Base-by-base conservation (phyloP, 2,888 invertebrate species). In the Phengaris arion region DNA sequence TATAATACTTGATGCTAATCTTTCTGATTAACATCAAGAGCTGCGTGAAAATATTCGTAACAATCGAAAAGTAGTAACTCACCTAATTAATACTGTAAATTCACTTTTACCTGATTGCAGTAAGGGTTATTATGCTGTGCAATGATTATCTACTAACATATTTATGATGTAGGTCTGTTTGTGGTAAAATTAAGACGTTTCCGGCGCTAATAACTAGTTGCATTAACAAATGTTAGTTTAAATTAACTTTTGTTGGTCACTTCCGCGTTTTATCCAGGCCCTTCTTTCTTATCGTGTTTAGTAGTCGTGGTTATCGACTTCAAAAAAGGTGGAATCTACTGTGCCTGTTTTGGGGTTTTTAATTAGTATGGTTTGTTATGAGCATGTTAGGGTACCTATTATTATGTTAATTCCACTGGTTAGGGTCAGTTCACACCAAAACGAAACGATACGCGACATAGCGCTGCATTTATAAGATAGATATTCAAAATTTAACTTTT, bases 151-250 rank as follows among this genome's bases (percentile, higher is more conserved):
- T 35, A 72, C 52, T 72, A 72, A 35, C 72, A 72, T 72, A 54
- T 72, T 76, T 78, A 78, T 76, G 72, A 78, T 78, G 77, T 79
- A 79, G 78, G 78, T 78, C 59, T 77, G 79, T 82, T 79, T 75
- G 79, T 75, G 76, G 79, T 79, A 77, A 78, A 80, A 83, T 83
- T 81, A 81, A 83, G 81, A 82, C 78, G 79, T 83, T 81, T 81
- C 82, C 81, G 79, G 78, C 76, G 77, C 74, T 82, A 81, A 83
- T 80, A 78, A 81, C 79, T 76, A 77, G 79, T 79, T 80, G 76
- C 75, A 75, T 75, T 77, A 64, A 76, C 46, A 59, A 57, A 72
- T 48, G 74, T 70, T 52, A 52, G 52, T 76, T 68, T 57, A 74
- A 68, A 69, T 74, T 68, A 69, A 70, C 48, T 70, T 22, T 51